A percentile compares a stretch with the other conserved stretches of the same genome.
These are phyloP conservation scores for Tineola bisselliella DNA, from an alignment of 2,888 invertebrate genomes.

Conservation along the genomic window DNA sequence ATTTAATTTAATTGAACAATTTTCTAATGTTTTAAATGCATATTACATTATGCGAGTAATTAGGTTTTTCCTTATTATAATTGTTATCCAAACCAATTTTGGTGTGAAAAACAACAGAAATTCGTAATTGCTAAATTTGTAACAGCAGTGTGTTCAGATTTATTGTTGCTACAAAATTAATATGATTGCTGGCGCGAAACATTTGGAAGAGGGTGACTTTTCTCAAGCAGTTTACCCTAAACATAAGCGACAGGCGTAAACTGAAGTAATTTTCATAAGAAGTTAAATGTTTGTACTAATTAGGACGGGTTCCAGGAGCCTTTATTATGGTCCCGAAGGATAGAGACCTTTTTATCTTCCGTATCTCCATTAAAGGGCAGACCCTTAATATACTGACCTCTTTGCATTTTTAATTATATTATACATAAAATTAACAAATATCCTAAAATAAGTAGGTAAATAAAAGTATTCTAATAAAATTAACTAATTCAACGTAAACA, in stretches of 20 bases:
- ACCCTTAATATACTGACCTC: constrained; percentile 5
- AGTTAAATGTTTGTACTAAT: constrained; percentile 14
- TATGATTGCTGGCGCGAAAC: background rate
- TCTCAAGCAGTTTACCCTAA: background rate
- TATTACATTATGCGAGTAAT: too few relatives aligned
- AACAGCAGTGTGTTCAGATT: background rate
- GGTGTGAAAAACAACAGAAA: too few relatives aligned
- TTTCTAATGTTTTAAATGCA: too few relatives aligned
- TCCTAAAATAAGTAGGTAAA: too few relatives aligned
- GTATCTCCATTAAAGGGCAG: background rate
- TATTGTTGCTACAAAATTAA: background rate
- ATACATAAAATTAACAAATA: background rate
- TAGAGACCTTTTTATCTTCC: background rate
- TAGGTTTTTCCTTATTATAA: too few relatives aligned
- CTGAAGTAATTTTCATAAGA: constrained; percentile 4
- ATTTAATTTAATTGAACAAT: too few relatives aligned
- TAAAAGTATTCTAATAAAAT: too few relatives aligned
- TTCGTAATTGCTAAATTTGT: background rate
- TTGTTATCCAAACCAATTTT: too few relatives aligned
- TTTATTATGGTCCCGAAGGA: background rate
- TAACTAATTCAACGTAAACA: too few relatives aligned
- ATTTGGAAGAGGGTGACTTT: background rate
- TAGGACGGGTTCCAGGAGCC: constrained; percentile 8
- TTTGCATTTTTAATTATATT: background rate
- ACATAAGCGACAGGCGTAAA: background rate